phyloP scores from a whole-genome alignment of 1,140 invertebrate species.

The Solenopsis invicta region DNA sequence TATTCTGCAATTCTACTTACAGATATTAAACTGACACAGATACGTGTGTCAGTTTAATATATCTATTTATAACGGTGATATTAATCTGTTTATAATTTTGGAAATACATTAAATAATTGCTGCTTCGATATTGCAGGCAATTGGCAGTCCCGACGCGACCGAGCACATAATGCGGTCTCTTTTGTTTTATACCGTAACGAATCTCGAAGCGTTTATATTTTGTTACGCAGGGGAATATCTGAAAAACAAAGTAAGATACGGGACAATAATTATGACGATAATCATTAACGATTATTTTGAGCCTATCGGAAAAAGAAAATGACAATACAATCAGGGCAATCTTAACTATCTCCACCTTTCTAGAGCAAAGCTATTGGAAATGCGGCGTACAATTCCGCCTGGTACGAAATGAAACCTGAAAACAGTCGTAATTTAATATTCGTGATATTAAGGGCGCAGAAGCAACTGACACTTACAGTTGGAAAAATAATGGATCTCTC shows the following conservation, averaged over 20 bases:
- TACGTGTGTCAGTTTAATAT: too few species aligned
- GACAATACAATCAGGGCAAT: neutral
- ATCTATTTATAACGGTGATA: too few species aligned
- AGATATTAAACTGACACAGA: neutral
- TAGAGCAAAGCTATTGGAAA: slow-evolving; percentile 60
- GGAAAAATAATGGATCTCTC: slow-evolving; percentile 69
- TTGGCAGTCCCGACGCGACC: slow-evolving; percentile 32
- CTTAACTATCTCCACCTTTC: neutral
- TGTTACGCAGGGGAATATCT: slow-evolving; percentile 72
- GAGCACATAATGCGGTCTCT: slow-evolving; percentile 37
- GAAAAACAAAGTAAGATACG: slow-evolving; percentile 46
- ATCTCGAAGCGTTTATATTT: slow-evolving; percentile 68
- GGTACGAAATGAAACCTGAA: slow-evolving; percentile 66
- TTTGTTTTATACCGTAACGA: slow-evolving; percentile 56
- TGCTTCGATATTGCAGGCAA: slow-evolving; percentile 43
- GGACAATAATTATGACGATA: neutral
- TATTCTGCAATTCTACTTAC: neutral
- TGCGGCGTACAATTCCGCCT: slow-evolving; percentile 50
- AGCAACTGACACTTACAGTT: slow-evolving; percentile 63
- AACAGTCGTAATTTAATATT: slow-evolving; percentile 59
- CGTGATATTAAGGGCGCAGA: slow-evolving; percentile 64
- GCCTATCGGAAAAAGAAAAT: neutral
- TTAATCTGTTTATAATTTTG: neutral
- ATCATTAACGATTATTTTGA: neutral
- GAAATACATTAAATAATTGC: neutral